Percentiles rank a stretch among this genome's conserved stretches.
Evolutionary conservation across 2,797 vertebrate genomes (phyloP).

Genomic region (Psittacula derbiana): DNA sequence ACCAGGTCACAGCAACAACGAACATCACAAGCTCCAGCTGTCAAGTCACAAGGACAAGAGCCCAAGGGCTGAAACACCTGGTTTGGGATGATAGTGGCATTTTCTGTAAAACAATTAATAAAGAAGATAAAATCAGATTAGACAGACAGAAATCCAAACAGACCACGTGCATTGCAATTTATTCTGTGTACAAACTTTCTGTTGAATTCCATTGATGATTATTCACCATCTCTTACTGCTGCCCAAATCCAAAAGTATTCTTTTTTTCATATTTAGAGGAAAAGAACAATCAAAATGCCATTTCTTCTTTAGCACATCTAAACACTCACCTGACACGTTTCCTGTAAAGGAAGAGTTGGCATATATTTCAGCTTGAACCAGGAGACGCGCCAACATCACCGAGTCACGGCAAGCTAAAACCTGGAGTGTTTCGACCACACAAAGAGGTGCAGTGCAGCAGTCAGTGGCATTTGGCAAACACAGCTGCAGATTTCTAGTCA

Average conservation of each 20-base stretch:
- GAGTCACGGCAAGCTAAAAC: slow-evolving; percentile 81
- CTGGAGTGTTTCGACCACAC: slow-evolving; percentile 83
- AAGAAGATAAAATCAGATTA: neutral
- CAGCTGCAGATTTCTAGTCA: slow-evolving; percentile 72
- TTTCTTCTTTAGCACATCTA: neutral
- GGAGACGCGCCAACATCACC: slow-evolving; percentile 75
- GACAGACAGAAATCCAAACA: neutral
- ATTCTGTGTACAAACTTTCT: neutral
- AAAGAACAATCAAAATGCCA: neutral
- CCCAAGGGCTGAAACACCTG: slow-evolving; percentile 91
- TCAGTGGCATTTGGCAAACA: slow-evolving; percentile 77
- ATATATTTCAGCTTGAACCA: slow-evolving; percentile 87
- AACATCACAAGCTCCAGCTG: slow-evolving; percentile 82
- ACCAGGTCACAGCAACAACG: slow-evolving; percentile 95
- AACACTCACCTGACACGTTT: slow-evolving; percentile 77
- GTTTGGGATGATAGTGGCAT: slow-evolving; percentile 84
- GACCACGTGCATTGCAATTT: neutral
- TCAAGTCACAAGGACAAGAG: slow-evolving; percentile 90
- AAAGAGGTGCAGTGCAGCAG: slow-evolving; percentile 79
- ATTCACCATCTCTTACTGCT: neutral
- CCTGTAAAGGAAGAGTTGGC: slow-evolving; percentile 73
- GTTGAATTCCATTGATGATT: neutral
- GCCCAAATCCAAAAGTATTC: neutral
- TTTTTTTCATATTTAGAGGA: neutral
- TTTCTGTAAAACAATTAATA: slow-evolving; percentile 77